Base-by-base conservation (phyloP, 2,888 invertebrate species). In the Laspeyria flexula region DNA sequence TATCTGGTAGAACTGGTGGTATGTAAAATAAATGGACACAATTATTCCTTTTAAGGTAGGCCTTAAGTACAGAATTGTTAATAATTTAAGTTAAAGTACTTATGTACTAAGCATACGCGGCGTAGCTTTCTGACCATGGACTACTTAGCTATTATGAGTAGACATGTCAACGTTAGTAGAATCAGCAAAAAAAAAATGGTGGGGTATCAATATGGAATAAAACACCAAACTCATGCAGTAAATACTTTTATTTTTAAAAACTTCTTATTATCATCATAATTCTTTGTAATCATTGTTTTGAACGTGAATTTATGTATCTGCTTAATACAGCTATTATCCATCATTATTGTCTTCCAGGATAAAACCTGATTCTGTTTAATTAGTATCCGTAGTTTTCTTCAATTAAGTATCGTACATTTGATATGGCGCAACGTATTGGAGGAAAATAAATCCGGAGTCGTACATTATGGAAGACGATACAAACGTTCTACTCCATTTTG, bases 271-370 rank as follows among this genome's bases (percentile, higher is more conserved):
- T 86, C 80, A 81, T 86, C 71, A 77, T 85, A 84, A 86, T 80
- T 81, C 71, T 83, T 84, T 75, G 73, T 85, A 77, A 82, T 79
- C 77, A 82, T 81, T 84, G 81, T 80, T 79, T 79, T 83, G 82
- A 86, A 87, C 82, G 79, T 85, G 85, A 86, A 88, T 85, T 87
- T 85, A 85, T 77, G 81, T 85, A 81, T 88, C 75, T 86, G 86
- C 84, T 83, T 85, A 85, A 64, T 59, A 79, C 81, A 83, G 86
- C 86, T 89, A 89, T 87, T 84, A 85, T 85, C 83, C 86, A 77
- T 84, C 88, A 90, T 92, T 92, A 92, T 91, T 92, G 91, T 92
- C 91, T 85, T 86, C 86, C 91, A 88, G 90, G 88, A 83, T 86
- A 84, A 84, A 71, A 85, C 88, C 88, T 90, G 88, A 72, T 75